Evolutionary conservation across 2,797 vertebrate genomes (phyloP), one percentile per base, ranked within the genome.

Genomic region (Neopelma chrysocephalum): DNA sequence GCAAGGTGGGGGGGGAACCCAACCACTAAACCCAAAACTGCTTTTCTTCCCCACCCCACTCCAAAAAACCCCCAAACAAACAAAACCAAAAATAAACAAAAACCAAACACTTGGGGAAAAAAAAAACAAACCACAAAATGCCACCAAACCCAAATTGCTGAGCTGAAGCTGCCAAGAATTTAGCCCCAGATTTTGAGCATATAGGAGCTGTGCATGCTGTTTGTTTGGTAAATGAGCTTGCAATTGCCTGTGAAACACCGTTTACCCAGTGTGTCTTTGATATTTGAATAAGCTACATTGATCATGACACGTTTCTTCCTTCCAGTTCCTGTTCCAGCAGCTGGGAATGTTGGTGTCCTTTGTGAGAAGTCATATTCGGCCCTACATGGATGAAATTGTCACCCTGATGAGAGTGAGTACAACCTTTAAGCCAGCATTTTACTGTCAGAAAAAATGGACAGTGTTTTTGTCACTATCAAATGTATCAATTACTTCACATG

Each of bases 381-480:
- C 99, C 12, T 99, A 99, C 83, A 99, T 99, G 99, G 99, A 99
- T 66, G 99, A 99, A 96, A 99, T 99, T 87, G 99, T 99, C 97
- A 99, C 99, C 76, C 98, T 99, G 84, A 99, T 99, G 98, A 98
- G 99, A 97, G 99, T 99, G 95, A 99, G 99, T 99, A 73, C 69
- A 50, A 12, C 23, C 45, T 82, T 82, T 23, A 71, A 84, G 31
- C 38, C 31, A 69, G 4, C 20, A 9, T 43, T 71, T 78, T 31
- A 9, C n/a, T 87, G 38, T 66, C 15, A 38, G 47, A 62, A 61
- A 65, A 25, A 11, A 29, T 65, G 50, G 31, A 58, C n/a, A 27
- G 18, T 65, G 15, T 51, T 89, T 87, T 40, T 83, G 4, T 57
- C 31, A 8, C 48, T 64, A 17, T 17, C 45, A 72, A 18, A 40